Percentiles rank a stretch among this genome's conserved stretches.
These are phyloP conservation scores for Metopolophium dirhodum DNA, from an alignment of 1,140 invertebrate genomes.

Conservation along the genomic window DNA sequence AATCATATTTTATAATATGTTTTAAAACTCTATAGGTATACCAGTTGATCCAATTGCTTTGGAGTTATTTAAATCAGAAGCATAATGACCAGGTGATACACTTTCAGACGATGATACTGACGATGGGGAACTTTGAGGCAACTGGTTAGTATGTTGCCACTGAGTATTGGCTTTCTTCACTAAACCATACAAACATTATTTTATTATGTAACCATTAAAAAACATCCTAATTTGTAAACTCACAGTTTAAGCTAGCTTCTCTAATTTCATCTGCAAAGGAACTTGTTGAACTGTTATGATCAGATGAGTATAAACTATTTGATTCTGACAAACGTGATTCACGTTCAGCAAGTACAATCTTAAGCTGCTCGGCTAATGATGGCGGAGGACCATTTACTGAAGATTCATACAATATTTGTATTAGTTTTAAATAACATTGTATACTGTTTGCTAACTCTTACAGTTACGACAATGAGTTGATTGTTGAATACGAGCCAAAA, in stretches of 20 bases:
- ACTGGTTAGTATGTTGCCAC: constrained; percentile 57
- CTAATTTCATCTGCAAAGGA: constrained; percentile 52
- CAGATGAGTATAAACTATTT: constrained; percentile 23
- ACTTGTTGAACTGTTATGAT: constrained; percentile 54
- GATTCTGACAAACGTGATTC: constrained; percentile 68
- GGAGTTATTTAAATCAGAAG: constrained; percentile 62
- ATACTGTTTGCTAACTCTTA: background rate
- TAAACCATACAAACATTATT: constrained; percentile 61
- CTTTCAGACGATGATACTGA: constrained; percentile 61
- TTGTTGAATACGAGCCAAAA: constrained; percentile 50
- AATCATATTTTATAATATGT: background rate
- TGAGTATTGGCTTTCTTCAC: constrained; percentile 67
- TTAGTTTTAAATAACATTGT: background rate
- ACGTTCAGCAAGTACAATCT: constrained; percentile 79
- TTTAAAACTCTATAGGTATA: constrained; percentile 49
- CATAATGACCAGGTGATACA: constrained; percentile 65
- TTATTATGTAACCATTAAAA: no score
- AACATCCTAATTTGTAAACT: background rate
- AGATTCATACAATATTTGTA: constrained; percentile 6
- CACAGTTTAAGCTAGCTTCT: constrained; percentile 45
- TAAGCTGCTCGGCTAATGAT: constrained; percentile 81
- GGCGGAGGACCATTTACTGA: constrained; percentile 69
- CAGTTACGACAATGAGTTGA: constrained; percentile 54
- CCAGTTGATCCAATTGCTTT: constrained; percentile 59
- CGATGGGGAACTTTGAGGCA: constrained; percentile 59